Base-by-base conservation (phyloP, 2,888 invertebrate species). In the Andrena chrysosceles region DNA sequence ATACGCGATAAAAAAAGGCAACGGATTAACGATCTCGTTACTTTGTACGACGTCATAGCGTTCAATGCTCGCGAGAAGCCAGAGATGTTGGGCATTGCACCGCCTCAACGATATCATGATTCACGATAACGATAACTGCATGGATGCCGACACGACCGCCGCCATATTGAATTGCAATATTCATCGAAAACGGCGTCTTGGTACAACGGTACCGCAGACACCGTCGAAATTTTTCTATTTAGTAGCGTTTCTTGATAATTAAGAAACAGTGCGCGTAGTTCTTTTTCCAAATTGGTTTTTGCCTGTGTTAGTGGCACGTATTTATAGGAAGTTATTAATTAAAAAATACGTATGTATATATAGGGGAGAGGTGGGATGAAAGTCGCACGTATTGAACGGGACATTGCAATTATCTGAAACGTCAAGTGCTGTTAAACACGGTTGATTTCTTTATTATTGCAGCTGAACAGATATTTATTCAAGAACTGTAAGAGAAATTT, bases 81-180 rank as follows among this genome's bases (percentile, higher is more conserved):
- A 62, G 68, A 71, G 81, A 75, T 74, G 76, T 84, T 78, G 77
- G 82, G 60, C 70, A 62, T 54, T 79, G 72, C 74, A 77, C 77
- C 73, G 85, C 81, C 73, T 75, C 76, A 52, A 69, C 77, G 81
- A 87, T 86, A 86, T 78, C 83, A 75, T 88, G 86, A 87, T 82
- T 86, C 86, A 86, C 78, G 77, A 67, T 87, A 87, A 87, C 85
- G 88, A 77, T 87, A 88, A 87, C 86, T 83, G 88, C 86, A 52
- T 71, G 79, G 80, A 87, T 80, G 76, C 82, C 52, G 67, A 71
- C 74, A 70, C 81, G 80, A 75, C 60, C 79, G 59, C 62, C 73
- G 81, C 80, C 81, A 74, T 85, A 88, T 88, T 88, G 85, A 88
- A 87, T 86, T 74, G 86, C 87, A 86, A 87, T 88, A 81, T 85